phyloP scores from a whole-genome alignment of 2,113 vertebrate species.

The Mastomys natalensis region DNA sequence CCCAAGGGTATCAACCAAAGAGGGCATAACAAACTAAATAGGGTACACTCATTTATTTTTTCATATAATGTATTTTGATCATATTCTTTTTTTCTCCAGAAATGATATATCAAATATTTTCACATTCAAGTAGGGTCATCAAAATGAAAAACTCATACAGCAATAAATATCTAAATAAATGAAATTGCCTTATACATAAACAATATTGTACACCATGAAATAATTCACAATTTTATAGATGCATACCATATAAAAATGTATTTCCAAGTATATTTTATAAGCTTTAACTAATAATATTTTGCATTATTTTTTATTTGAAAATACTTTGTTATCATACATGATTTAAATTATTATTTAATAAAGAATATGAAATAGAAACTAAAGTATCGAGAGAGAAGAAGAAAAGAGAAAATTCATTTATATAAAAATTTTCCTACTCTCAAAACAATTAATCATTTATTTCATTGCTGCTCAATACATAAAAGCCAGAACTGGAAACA shows the following conservation, averaged over 20 bases:
- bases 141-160: not conserved
- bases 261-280: not conserved
- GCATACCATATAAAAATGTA: not conserved
- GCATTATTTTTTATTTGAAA: no score
- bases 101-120: not conserved
- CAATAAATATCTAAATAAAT: not conserved
- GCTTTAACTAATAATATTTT: not conserved
- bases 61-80: not conserved
- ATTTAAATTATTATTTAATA: not conserved
- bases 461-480: not conserved
- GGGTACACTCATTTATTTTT: not conserved
- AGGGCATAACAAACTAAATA: not conserved
- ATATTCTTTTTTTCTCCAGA: not conserved
- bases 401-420: not conserved
- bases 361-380: not conserved
- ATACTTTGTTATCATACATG: not conserved
- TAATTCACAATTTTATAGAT: not conserved
- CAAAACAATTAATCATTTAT: not conserved
- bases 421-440: not conserved
- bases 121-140: not conserved
- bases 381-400: not conserved
- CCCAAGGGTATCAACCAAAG: not conserved
- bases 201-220: not conserved
- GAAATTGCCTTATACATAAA: not conserved
- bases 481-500: not conserved